phyloP scores from a whole-genome alignment of 2,888 invertebrate genomes.

The Clanis bilineata region DNA sequence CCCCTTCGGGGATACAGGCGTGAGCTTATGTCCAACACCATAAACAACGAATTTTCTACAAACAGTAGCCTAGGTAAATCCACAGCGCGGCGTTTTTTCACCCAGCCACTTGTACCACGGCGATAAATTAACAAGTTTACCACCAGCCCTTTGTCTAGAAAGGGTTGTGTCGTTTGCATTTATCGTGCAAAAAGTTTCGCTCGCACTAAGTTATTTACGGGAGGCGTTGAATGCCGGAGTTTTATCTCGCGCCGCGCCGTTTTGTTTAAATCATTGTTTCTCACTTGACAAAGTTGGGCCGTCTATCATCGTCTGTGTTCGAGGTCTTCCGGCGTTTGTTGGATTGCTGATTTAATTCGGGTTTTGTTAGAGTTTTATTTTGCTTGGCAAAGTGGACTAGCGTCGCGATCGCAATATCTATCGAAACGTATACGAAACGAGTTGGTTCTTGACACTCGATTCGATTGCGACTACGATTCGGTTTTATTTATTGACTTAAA shows the following conservation, averaged over 20 bases:
- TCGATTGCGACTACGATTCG: no score
- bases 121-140: conserved; percentile 55
- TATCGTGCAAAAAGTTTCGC: conserved; percentile 38
- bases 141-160: conserved; percentile 39
- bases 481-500: no score
- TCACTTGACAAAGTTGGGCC: conserved; percentile 1
- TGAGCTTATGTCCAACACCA: no score
- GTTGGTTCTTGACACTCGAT: no score
- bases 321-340: background rate
- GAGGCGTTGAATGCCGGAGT: conserved; percentile 19
- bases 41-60: no score
- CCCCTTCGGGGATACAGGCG: no score
- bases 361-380: background rate
- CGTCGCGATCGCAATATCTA: no score
- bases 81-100: conserved; percentile 34
- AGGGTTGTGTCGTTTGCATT: conserved; percentile 44
- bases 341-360: background rate
- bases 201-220: conserved; percentile 34
- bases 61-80: conserved; percentile 6
- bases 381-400: no score
- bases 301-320: background rate
- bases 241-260: conserved; percentile 24
- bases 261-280: conserved; percentile 16
- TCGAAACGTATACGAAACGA: no score
- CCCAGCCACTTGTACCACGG: conserved; percentile 37